A percentile compares a stretch with the other conserved stretches of the same genome.
These are phyloP conservation scores for Ceratotherium simum DNA, from an alignment of 2,113 vertebrate genomes.

Conservation along the genomic window DNA sequence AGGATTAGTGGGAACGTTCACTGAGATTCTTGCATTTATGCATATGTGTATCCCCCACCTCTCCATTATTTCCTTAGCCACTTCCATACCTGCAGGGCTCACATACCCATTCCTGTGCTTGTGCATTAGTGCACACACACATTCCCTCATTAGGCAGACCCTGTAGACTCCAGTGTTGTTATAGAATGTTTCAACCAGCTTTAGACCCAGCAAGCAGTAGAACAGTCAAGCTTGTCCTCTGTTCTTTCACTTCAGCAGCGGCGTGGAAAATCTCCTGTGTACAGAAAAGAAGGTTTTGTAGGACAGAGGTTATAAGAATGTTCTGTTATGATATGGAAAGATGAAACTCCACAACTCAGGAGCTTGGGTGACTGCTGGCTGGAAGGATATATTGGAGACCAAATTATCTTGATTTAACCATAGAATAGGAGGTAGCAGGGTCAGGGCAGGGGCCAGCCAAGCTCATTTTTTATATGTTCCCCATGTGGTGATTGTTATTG, in stretches of 20 bases:
- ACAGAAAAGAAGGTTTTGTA: background rate
- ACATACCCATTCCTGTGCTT: background rate
- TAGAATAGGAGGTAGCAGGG: conserved; percentile 44
- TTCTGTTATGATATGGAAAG: background rate
- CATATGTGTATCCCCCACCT: fast-evolving
- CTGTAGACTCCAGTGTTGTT: background rate
- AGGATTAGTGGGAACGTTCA: background rate
- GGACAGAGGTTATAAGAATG: background rate
- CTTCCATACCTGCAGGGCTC: too few species aligned
- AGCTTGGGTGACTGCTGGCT: background rate
- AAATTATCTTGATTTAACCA: conserved; percentile 17
- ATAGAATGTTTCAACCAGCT: background rate
- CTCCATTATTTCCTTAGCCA: background rate
- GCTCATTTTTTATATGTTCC: conserved; percentile 20
- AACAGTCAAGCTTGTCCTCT: background rate
- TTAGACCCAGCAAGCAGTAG: background rate
- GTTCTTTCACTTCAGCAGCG: background rate
- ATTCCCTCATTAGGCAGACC: background rate
- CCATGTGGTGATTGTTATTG: conserved; percentile 11
- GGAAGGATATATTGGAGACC: background rate
- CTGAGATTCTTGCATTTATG: background rate
- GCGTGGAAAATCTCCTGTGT: background rate
- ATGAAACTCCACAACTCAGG: background rate
- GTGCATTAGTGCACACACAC: too few species aligned
- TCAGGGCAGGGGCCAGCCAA: conserved; percentile 46